These are phyloP conservation scores for Lasioglossum figueresi DNA, from an alignment of 2,888 invertebrate genomes.

Conservation along the genomic window DNA sequence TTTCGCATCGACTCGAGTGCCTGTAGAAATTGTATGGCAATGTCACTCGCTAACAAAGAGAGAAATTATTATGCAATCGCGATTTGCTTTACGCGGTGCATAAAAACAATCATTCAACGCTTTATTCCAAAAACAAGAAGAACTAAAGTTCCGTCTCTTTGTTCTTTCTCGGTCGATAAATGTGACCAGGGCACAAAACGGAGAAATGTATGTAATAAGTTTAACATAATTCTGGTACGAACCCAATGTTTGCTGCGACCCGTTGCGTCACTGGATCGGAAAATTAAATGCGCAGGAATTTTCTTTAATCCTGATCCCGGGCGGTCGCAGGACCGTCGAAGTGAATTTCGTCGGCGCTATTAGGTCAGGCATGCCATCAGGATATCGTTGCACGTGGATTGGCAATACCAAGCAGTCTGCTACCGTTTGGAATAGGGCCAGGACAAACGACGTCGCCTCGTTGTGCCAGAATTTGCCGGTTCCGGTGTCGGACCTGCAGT, in stretches of 20 bases:
- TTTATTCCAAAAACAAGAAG: too few species aligned
- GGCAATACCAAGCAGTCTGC: conserved; percentile 58
- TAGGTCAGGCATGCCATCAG: conserved; percentile 70
- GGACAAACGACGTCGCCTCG: conserved; percentile 62
- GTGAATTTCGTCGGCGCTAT: conserved; percentile 40
- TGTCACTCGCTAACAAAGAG: not conserved
- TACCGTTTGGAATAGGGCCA: conserved; percentile 76
- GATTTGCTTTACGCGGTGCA: too few species aligned
- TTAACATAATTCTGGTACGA: not conserved
- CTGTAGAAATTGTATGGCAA: not conserved
- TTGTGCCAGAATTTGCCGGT: conserved; percentile 70
- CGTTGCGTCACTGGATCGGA: not conserved
- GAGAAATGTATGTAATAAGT: not conserved
- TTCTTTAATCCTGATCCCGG: conserved; percentile 11
- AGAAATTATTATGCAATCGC: too few species aligned
- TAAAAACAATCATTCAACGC: too few species aligned
- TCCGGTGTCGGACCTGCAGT: conserved; percentile 16
- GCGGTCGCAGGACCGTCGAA: not conserved
- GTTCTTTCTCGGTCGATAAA: too few species aligned
- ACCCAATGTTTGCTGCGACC: not conserved
- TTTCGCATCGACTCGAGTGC: not conserved
- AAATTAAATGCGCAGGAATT: not conserved
- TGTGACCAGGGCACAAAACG: too few species aligned
- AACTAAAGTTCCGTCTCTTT: too few species aligned
- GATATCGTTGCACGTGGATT: conserved; percentile 58